A percentile compares a stretch with the other conserved stretches of the same genome.
phyloP scores from a whole-genome alignment of 2,113 vertebrate genomes.

The Brachyistius frenatus region DNA sequence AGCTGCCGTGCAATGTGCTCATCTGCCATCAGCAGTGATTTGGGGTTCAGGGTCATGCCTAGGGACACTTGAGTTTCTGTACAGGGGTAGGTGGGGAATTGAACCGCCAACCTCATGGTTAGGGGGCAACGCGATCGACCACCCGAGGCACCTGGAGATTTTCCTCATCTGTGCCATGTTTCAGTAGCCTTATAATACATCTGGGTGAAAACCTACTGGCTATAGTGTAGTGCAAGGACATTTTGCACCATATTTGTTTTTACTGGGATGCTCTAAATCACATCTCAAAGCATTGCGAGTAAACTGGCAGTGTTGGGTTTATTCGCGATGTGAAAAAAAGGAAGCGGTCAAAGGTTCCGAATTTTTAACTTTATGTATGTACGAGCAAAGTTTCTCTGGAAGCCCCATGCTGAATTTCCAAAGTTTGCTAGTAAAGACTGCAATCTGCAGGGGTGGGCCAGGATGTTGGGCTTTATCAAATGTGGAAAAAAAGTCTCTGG shows the following conservation, averaged over 20 bases:
- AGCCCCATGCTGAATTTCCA: not conserved
- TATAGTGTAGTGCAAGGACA: not conserved
- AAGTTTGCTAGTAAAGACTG: conserved; percentile 7
- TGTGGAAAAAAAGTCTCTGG: not conserved
- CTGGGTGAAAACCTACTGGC: not conserved
- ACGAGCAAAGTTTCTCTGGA: not conserved
- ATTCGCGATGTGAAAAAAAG: not conserved
- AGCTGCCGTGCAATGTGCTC: too few relatives aligned
- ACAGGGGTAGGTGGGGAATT: too few relatives aligned
- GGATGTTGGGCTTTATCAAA: not conserved
- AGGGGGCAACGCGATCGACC: too few relatives aligned
- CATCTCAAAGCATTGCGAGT: not conserved
- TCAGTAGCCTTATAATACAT: not conserved
- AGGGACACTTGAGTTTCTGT: too few relatives aligned
- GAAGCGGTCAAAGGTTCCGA: not conserved
- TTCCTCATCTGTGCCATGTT: not conserved
- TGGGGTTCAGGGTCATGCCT: too few relatives aligned
- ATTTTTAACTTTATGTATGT: not conserved
- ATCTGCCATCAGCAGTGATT: too few relatives aligned
- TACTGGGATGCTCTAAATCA: not conserved
- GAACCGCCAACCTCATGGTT: too few relatives aligned
- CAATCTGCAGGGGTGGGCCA: not conserved
- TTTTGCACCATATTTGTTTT: conserved; percentile 1
- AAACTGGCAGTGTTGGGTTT: not conserved
- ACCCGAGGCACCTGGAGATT: not conserved